Conservation (phyloP, 2,797 vertebrate genomes). For the Setipinna tenuifilis region DNA sequence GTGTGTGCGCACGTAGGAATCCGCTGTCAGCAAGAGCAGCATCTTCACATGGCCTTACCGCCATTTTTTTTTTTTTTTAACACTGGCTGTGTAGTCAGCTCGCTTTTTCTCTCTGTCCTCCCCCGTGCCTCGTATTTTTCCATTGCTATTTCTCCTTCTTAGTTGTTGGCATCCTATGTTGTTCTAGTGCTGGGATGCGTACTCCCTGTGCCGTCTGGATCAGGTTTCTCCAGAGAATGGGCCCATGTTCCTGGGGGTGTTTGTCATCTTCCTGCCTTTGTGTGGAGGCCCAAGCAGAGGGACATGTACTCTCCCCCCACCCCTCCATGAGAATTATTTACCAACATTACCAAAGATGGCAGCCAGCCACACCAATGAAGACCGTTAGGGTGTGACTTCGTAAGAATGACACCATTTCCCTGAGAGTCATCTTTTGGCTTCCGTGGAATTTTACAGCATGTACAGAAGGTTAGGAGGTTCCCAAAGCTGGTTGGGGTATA, state of each 20-base stretch:
- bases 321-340: neutral
- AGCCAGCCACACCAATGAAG: neutral
- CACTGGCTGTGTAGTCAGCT: neutral
- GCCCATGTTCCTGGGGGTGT: neutral
- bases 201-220: neutral
- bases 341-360: neutral
- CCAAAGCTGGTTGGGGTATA: neutral
- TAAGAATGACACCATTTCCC: neutral
- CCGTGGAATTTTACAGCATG: neutral
- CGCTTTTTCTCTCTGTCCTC: neutral
- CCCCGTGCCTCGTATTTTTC: no score
- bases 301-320: neutral
- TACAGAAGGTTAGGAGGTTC: neutral
- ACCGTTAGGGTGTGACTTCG: neutral
- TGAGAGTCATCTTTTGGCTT: neutral
- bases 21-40: conserved; percentile 54
- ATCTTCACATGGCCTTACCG: conserved; percentile 25
- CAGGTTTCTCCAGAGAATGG: neutral
- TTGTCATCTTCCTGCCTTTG: conserved; percentile 20
- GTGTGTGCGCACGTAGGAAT: conserved; percentile 57
- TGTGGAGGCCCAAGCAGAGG: neutral
- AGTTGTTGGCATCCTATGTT: neutral
- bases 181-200: conserved; percentile 26
- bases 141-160: no score
- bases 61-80: neutral